Base-by-base conservation (phyloP, 1,140 invertebrate genomes). In the Caerostris darwini region DNA sequence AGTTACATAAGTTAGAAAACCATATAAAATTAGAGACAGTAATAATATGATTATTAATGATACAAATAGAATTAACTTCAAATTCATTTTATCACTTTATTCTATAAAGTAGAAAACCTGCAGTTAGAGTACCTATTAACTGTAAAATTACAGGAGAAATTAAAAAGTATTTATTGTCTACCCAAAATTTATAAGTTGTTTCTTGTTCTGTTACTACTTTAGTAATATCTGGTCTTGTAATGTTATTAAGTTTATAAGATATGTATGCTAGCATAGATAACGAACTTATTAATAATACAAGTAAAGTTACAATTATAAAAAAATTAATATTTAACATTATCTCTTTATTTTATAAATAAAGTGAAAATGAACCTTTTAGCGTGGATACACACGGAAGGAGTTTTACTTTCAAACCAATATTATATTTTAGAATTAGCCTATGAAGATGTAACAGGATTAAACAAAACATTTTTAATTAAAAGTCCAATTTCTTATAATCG, bases 61-160 rank as follows among this genome's bases (percentile, higher is more conserved):
- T 19, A 87, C 85, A 3, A 87, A n/a, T 34, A 87, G 34, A n/a
- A 87, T 87, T 6, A 87, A 4, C 61, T 50, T 87, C n/a, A 59
- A 59, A 87, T 87, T 87, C 85, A 87, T 87, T 50, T 87, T 59
- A n/a, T 59, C n/a, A 87, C 54, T 87, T 87, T 87, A 61, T 87
- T 58, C 34, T 61, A 59, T 87, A 56, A 2, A 56, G 10, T 2
- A 56, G 53, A 56, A 56, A 83, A 0, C n/a, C 56, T 57, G 6
- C 17, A 6, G 56, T 56, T 19, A 83, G 3, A 10, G 53, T 83
- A 12, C 56, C 10, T 19, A 56, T 14, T 8, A 56, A 0, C 10
- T 83, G 5, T 0, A 83, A 14, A 10, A 6, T 5, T 4, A 5
- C 5, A 56, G 56, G 12, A 57, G 12, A 7, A 0, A 83, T 56